Evolutionary conservation across 2,113 vertebrate species (phyloP), one percentile per base, ranked within the genome.

Genomic region (Lepus europaeus): DNA sequence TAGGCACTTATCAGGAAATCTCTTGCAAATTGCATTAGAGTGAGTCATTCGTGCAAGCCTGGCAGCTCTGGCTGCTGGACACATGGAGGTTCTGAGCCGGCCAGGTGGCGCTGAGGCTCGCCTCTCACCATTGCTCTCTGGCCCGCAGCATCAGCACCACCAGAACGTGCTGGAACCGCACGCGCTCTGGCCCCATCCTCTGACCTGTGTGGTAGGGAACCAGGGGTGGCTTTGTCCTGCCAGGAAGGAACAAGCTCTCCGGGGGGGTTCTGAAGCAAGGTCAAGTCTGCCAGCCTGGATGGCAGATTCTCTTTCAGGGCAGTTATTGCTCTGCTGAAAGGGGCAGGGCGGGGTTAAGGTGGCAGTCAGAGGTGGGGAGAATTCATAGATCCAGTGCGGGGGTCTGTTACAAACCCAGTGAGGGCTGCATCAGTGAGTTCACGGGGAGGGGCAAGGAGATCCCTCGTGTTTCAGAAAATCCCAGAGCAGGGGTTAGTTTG

Each of bases 221-320:
- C 23, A 33, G 9, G 51, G 10, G 45, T 23, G 29, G 74, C 16
- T 64, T 61, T 3, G n/a, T 69, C 19, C 25, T 39, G 64, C 23
- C 45, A 25, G 76, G 29, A 53, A n/a, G 51, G 36, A 72, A 31
- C 22, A 91, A 39, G 61, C 2, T 29, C 6, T 69, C 66, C 14
- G 19, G 87, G 22, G 22, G 70, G 73, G 66, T 73, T 77, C 11
- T 27, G 84, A 73, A 27, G 25, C n/a, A 78, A 16, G 17, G 3
- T 82, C 11, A n/a, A 74, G 78, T 87, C 27, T 87, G 72, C 95
- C 51, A 95, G 61, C 17, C 9, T 27, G 2, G 6, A 11, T 64
- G 80, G 51, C 27, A 66, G 79, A 88, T 85, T 93, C 61, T 69
- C 56, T 92, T 91, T 91, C 77, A 36, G 33, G 36, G 25, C 25